Evolutionary conservation across 35 echinoderm and acorn worm genomes (phyloP).

Genomic region (Antedon bifida): DNA sequence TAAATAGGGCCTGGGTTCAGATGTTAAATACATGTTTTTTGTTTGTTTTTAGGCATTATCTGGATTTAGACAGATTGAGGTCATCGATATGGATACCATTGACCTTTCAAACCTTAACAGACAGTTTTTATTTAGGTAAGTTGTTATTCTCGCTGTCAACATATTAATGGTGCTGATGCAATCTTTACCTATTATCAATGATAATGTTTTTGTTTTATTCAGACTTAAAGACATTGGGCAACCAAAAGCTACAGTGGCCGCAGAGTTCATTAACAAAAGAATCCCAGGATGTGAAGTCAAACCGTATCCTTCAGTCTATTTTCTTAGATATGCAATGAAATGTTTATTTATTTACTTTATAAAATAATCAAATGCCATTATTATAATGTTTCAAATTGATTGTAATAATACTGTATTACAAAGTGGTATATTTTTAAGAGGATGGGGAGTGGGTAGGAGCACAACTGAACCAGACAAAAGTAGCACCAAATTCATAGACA

Average conservation of each 20-base stretch:
- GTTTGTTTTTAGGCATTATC: slow-evolving; percentile 47
- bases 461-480: too few relatives aligned
- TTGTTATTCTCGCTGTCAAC: neutral
- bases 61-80: slow-evolving; percentile 92
- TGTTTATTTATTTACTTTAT: neutral
- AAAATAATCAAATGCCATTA: too few relatives aligned
- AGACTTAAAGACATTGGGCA: slow-evolving; percentile 81
- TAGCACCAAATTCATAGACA: too few relatives aligned
- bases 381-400: too few relatives aligned
- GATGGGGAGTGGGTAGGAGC: too few relatives aligned
- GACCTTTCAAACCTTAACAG: slow-evolving; percentile 95
- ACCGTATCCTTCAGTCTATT: slow-evolving; percentile 73
- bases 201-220: neutral
- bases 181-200: too few relatives aligned
- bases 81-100: slow-evolving; percentile 97
- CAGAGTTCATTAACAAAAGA: slow-evolving; percentile 83
- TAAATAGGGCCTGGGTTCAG: too few relatives aligned
- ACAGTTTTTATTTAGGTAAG: slow-evolving; percentile 94
- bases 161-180: too few relatives aligned
- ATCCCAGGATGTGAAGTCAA: slow-evolving; percentile 89
- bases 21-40: too few relatives aligned
- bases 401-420: too few relatives aligned
- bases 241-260: slow-evolving; percentile 73
- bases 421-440: too few relatives aligned
- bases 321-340: neutral